These are phyloP conservation scores for Psilopogon haemacephalus DNA, from an alignment of 2,113 vertebrate species.

Conservation along the genomic window DNA sequence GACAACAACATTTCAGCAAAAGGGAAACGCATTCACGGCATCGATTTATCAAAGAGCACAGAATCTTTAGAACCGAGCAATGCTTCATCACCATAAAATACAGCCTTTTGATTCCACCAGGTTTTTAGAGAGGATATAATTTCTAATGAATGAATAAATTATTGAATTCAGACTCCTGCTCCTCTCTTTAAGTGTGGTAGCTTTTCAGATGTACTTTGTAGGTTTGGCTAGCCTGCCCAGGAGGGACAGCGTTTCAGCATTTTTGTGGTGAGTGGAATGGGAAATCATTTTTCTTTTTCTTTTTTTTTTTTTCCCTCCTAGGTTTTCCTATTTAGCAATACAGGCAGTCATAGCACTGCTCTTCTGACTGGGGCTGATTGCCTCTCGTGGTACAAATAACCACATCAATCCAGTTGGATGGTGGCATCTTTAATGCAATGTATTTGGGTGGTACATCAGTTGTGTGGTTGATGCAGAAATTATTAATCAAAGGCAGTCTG, in stretches of 20 bases:
- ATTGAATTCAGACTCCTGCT: slow-evolving; percentile 10
- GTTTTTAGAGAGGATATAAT: slow-evolving; percentile 2
- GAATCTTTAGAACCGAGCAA: not conserved
- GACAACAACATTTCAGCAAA: not conserved
- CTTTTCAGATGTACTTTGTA: not conserved
- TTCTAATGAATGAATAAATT: slow-evolving; percentile 22
- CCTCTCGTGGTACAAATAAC: not conserved
- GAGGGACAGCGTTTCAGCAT: not conserved
- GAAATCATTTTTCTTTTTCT: not conserved
- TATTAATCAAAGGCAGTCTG: slow-evolving; percentile 12
- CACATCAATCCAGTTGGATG: not conserved
- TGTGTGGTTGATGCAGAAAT: not conserved
- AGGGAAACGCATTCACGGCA: not conserved
- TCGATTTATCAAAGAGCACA: not conserved
- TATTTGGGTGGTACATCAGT: not conserved
- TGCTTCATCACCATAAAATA: slow-evolving; percentile 13
- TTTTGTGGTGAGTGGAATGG: not conserved
- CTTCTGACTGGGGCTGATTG: not conserved
- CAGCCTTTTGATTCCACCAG: not conserved
- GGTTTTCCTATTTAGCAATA: not conserved
- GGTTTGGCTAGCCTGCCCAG: not conserved
- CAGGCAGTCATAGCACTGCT: not conserved
- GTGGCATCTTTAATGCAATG: not conserved
- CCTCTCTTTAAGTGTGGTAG: not conserved
- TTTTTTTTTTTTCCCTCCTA: too few species aligned